Evolutionary conservation across 2,797 vertebrate genomes (phyloP).

Genomic region (Rallus crepitans): DNA sequence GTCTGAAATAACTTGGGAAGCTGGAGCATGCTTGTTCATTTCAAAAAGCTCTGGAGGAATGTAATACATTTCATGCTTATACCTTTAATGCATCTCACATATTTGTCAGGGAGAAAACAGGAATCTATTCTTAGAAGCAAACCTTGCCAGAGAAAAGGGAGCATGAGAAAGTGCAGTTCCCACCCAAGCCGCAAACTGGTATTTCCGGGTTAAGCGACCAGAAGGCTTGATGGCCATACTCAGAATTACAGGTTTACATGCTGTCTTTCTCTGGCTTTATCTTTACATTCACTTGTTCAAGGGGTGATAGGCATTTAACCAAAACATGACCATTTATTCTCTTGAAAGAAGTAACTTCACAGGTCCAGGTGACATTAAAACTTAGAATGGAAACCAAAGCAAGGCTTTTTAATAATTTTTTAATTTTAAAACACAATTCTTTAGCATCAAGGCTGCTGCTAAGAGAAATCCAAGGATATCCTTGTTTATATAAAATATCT

Average conservation of each 20-base stretch:
- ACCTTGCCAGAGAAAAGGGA: slow-evolving; percentile 16
- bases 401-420: not conserved
- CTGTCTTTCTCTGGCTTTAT: not conserved
- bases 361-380: not conserved
- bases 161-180: slow-evolving; percentile 47
- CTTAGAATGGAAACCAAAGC: not conserved
- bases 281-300: not conserved
- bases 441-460: not conserved
- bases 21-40: not conserved
- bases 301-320: not conserved
- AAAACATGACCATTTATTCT: not conserved
- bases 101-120: not conserved
- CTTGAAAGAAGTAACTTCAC: not conserved
- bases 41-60: not conserved
- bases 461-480: not conserved
- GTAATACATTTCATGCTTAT: not conserved
- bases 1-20: not conserved
- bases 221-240: not conserved
- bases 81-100: not conserved
- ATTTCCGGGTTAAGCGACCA: slow-evolving; percentile 35
- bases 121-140: slow-evolving; percentile 22
- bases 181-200: not conserved
- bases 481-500: not conserved
- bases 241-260: not conserved
- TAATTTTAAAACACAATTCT: not conserved